Base-by-base conservation (phyloP, 2,888 invertebrate genomes). In the Watsonalla binaria region DNA sequence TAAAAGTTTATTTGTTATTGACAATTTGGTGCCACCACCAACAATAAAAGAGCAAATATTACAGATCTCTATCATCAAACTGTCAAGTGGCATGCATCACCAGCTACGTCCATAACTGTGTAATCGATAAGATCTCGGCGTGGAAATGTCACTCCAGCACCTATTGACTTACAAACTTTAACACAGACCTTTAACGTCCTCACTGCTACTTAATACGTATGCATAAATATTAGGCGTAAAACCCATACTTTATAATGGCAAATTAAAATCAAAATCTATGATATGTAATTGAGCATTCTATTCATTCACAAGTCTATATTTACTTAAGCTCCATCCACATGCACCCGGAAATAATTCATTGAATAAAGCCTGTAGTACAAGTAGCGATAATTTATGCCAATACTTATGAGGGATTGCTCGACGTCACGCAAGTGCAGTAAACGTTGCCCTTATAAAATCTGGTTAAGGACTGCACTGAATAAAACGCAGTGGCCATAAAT, bases 371-470 rank as follows among this genome's bases (percentile, higher is more conserved):
- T 62, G 42, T 63, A 49, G 58, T 61, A 57, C 57, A 55, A 54
- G 33, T 56, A 51, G 53, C 50, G 53, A 46, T 55, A 52, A 58
- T 58, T 58, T 57, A 60, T 58, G 47, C 52, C 51, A 49, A 56
- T 53, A 52, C 54, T 39, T 57, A 57, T 69, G 67, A 75, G 54
- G 58, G 47, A 76, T 70, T 53, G 62, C 59, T 54, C 47, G 54
- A 39, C 50, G 66, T 65, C 76, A 76, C 73, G 76, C 76, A 52
- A 73, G 51, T 59, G 56, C 55, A 65, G 51, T 65, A 56, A 66
- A 65, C 62, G 51, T 56, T 60, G 53, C 57, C 59, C 57, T 64
- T 62, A 57, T 55, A 50, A 60, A 58, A 57, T 56, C 55, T 51
- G 53, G 60, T 59, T 62, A 61, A 65, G 68, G 68, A 73, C 68